These are phyloP conservation scores for Monopis laevigella DNA, from an alignment of 2,888 invertebrate species.

Conservation along the genomic window DNA sequence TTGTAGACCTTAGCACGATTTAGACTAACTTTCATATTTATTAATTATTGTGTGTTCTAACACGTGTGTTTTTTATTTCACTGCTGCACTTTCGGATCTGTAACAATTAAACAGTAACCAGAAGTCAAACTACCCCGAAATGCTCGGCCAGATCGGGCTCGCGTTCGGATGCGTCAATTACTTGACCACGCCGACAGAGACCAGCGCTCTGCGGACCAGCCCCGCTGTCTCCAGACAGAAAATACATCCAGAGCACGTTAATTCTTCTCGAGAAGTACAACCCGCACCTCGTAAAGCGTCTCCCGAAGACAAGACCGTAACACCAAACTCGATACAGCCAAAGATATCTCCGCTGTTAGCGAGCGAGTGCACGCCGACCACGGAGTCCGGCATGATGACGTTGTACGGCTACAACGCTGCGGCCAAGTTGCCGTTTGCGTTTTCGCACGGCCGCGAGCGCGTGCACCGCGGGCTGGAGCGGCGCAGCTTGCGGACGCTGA, in stretches of 20 bases:
- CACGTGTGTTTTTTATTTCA: slow-evolving; percentile 29
- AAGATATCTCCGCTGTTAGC: slow-evolving; percentile 56
- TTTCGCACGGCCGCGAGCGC: slow-evolving; percentile 40
- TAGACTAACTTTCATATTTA: too few species aligned
- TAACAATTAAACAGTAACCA: slow-evolving; percentile 46
- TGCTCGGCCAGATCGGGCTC: slow-evolving; percentile 62
- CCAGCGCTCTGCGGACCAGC: slow-evolving; percentile 22
- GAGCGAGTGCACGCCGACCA: slow-evolving; percentile 43
- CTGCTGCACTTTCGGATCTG: slow-evolving; percentile 28
- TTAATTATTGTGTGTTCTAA: too few species aligned
- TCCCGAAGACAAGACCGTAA: slow-evolving; percentile 48
- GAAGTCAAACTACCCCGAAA: slow-evolving; percentile 63
- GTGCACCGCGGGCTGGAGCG: slow-evolving; percentile 24
- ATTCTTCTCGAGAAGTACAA: slow-evolving; percentile 42
- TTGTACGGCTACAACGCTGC: slow-evolving; percentile 39
- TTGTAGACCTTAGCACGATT: too few species aligned
- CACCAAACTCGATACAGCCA: slow-evolving; percentile 45
- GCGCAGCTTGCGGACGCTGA: slow-evolving; percentile 35
- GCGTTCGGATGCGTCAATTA: slow-evolving; percentile 65
- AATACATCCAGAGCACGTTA: slow-evolving; percentile 51
- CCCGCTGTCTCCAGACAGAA: slow-evolving; percentile 41
- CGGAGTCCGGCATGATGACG: slow-evolving; percentile 54
- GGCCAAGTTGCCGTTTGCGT: slow-evolving; percentile 57
- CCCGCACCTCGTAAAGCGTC: slow-evolving; percentile 40
- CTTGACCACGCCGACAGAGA: slow-evolving; percentile 42